phyloP scores from a whole-genome alignment of 2,888 invertebrate genomes.

The Geophilus truncorum region DNA sequence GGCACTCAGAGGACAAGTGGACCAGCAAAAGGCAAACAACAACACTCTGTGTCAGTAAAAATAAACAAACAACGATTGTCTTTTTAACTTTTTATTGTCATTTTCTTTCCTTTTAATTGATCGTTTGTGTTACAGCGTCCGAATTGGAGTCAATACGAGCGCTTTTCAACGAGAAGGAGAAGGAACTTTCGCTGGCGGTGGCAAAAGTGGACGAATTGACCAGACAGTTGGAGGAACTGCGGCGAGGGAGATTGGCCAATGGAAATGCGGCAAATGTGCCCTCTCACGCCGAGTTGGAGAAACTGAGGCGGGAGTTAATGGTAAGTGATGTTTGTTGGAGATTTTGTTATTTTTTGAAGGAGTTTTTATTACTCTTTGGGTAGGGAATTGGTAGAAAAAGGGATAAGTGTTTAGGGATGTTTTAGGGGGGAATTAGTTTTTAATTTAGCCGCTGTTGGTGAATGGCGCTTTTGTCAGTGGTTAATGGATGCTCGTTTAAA shows the following conservation, averaged over 20 bases:
- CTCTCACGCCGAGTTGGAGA: slow-evolving; percentile 80
- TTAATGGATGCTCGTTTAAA: too few relatives aligned
- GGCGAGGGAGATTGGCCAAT: slow-evolving; percentile 54
- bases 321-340: background rate
- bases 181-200: slow-evolving; percentile 93
- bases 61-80: background rate
- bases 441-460: too few relatives aligned
- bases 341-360: background rate
- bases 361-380: too few relatives aligned
- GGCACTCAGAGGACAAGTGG: slow-evolving; percentile 88
- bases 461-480: too few relatives aligned
- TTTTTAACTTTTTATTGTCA: too few relatives aligned
- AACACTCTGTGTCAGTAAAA: slow-evolving; percentile 36
- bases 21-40: slow-evolving; percentile 69
- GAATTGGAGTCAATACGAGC: slow-evolving; percentile 94
- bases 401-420: too few relatives aligned
- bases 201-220: slow-evolving; percentile 95
- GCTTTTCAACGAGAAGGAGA: slow-evolving; percentile 95
- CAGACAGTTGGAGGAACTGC: slow-evolving; percentile 84
- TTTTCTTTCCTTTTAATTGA: too few relatives aligned
- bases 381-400: too few relatives aligned
- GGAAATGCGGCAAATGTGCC: slow-evolving; percentile 46
- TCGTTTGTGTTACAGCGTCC: slow-evolving; percentile 56
- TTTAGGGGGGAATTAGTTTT: too few relatives aligned
- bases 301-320: slow-evolving; percentile 84